phyloP scores from a whole-genome alignment of 2,113 vertebrate genomes.

The Nibea coibor region DNA sequence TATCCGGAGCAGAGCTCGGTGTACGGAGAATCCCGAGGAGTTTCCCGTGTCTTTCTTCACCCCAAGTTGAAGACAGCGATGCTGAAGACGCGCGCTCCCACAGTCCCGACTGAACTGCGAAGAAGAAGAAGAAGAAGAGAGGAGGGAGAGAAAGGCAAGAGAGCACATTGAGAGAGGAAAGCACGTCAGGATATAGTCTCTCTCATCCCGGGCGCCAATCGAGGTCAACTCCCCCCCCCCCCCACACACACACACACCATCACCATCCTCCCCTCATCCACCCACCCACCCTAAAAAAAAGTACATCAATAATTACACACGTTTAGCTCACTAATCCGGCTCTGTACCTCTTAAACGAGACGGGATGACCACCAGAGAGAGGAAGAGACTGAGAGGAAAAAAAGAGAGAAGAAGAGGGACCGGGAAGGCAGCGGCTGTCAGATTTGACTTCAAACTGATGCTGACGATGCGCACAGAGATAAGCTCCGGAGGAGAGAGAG shows the following conservation, averaged over 20 bases:
- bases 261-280: neutral
- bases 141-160: conserved; percentile 38
- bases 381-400: conserved; percentile 19
- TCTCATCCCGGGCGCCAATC: conserved; percentile 66
- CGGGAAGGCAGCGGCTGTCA: conserved; percentile 74
- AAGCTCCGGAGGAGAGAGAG: conserved; percentile 69
- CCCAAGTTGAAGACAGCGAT: conserved; percentile 79
- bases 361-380: conserved; percentile 59
- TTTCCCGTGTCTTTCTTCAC: conserved; percentile 77
- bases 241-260: neutral
- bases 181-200: conserved; percentile 40
- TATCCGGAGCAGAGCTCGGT: conserved; percentile 59
- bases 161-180: conserved; percentile 42
- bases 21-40: conserved; percentile 83
- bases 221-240: conserved; percentile 57
- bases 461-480: conserved; percentile 82
- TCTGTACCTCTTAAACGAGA: conserved; percentile 63
- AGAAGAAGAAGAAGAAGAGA: neutral
- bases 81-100: conserved; percentile 65
- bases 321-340: conserved; percentile 51
- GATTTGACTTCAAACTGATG: conserved; percentile 80
- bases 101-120: conserved; percentile 75
- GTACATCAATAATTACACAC: conserved; percentile 69
- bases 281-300: conserved; percentile 38
- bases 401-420: conserved; percentile 32